phyloP scores from a whole-genome alignment of 2,113 vertebrate species.

The Suricata suricatta region DNA sequence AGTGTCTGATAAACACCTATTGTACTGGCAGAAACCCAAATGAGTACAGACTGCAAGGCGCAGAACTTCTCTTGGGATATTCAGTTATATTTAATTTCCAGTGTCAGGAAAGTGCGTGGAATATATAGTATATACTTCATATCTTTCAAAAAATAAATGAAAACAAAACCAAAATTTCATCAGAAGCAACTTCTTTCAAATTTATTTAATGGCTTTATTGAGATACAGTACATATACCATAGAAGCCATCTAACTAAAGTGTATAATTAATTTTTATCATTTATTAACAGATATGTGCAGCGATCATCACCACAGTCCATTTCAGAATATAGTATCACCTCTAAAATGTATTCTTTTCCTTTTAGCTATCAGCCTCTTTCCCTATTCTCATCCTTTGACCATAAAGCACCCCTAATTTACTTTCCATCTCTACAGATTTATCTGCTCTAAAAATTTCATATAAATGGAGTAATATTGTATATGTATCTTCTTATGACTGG shows the following conservation, averaged over 20 bases:
- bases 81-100: neutral
- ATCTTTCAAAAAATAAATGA: neutral
- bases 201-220: neutral
- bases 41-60: accelerated
- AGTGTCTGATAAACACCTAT: neutral
- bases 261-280: neutral
- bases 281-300: neutral
- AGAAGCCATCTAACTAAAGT: neutral
- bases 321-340: neutral
- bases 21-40: neutral
- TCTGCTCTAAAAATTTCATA: neutral
- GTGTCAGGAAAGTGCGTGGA: neutral
- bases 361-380: accelerated
- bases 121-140: neutral
- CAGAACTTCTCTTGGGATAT: accelerated
- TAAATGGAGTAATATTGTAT: neutral
- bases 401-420: neutral
- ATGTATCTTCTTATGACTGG: neutral
- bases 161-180: neutral
- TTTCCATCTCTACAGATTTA: neutral
- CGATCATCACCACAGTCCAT: neutral
- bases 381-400: accelerated
- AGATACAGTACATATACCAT: neutral
- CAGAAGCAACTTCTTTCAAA: neutral
- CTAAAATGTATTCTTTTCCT: neutral